These are phyloP conservation scores for Oryzaephilus surinamensis DNA, from an alignment of 1,140 invertebrate genomes.

Conservation along the genomic window DNA sequence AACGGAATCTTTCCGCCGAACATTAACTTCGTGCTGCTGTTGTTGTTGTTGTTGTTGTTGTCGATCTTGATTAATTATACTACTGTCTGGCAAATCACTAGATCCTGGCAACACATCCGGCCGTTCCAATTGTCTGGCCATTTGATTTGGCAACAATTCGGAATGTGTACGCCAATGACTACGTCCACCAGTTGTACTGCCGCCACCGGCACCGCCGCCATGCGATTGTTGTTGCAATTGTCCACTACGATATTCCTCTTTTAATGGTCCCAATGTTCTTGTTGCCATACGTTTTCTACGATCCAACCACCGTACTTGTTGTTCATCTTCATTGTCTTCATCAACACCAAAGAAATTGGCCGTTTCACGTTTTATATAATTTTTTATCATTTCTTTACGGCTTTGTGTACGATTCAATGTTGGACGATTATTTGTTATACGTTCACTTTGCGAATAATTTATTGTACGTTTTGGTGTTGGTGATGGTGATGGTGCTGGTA, in stretches of 20 bases:
- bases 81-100: conserved; percentile 33
- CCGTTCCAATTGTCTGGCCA: conserved; percentile 23
- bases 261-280: conserved; percentile 33
- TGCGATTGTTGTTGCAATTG: conserved; percentile 10
- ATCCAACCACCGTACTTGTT: conserved; percentile 62
- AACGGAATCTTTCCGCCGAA: conserved; percentile 45
- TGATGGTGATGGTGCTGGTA: conserved; percentile 33
- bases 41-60: too few species aligned
- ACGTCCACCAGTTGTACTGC: conserved; percentile 4
- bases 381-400: conserved; percentile 38
- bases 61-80: conserved; percentile 42
- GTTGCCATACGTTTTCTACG: conserved; percentile 57
- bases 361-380: conserved; percentile 58
- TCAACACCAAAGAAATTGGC: conserved; percentile 70
- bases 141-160: conserved; percentile 13
- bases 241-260: conserved; percentile 33
- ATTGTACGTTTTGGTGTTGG: conserved; percentile 30
- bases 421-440: conserved; percentile 23
- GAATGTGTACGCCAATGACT: conserved; percentile 18
- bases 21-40: conserved; percentile 11
- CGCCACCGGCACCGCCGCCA: conserved; percentile 6
- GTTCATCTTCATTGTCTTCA: conserved; percentile 56
- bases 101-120: conserved; percentile 32
- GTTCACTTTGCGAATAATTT: conserved; percentile 31
- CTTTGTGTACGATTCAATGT: conserved; percentile 32